Evolutionary conservation across 2,888 invertebrate genomes (phyloP).

Genomic region (Nasonovia ribisnigri): DNA sequence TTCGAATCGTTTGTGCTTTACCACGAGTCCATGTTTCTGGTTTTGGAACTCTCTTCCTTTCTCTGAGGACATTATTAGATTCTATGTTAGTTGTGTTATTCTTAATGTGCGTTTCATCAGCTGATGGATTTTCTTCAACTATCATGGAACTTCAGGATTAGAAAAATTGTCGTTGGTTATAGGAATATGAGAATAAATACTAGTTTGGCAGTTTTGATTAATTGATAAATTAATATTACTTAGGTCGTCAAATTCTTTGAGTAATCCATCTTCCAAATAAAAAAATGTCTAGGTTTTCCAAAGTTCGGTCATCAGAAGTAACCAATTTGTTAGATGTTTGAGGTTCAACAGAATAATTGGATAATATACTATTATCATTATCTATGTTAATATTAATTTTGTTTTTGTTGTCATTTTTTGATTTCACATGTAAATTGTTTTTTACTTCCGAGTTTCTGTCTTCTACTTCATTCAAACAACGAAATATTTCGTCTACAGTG

Average conservation of each 20-base stretch:
- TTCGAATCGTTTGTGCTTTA: not conserved
- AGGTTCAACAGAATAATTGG: constrained; percentile 16
- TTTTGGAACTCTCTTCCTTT: constrained; percentile 17
- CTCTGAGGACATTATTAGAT: constrained; percentile 3
- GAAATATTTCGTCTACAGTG: constrained; percentile 21
- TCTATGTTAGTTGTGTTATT: not conserved
- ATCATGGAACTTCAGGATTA: constrained; percentile 11
- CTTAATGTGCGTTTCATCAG: constrained; percentile 16
- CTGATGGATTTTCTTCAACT: constrained; percentile 19
- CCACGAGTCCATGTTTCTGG: constrained; percentile 1
- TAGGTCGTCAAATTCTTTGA: not conserved
- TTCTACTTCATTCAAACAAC: constrained; percentile 22
- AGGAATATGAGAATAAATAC: constrained; percentile 16
- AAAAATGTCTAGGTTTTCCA: constrained; percentile 26
- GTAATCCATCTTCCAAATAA: constrained; percentile 19
- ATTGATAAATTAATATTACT: constrained; percentile 31
- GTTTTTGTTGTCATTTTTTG: constrained; percentile 29
- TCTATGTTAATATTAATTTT: constrained; percentile 24
- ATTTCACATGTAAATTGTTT: constrained; percentile 28
- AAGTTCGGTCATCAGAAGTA: constrained; percentile 28
- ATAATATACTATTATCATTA: constrained; percentile 18
- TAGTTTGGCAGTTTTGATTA: constrained; percentile 23
- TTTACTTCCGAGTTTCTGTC: constrained; percentile 22
- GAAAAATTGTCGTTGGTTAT: constrained; percentile 13
- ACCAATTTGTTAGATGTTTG: constrained; percentile 10